Percentiles rank a stretch among this genome's conserved stretches.
Conservation (phyloP, 2,888 invertebrate species). For the Liopterus haemorrhoidalis region DNA sequence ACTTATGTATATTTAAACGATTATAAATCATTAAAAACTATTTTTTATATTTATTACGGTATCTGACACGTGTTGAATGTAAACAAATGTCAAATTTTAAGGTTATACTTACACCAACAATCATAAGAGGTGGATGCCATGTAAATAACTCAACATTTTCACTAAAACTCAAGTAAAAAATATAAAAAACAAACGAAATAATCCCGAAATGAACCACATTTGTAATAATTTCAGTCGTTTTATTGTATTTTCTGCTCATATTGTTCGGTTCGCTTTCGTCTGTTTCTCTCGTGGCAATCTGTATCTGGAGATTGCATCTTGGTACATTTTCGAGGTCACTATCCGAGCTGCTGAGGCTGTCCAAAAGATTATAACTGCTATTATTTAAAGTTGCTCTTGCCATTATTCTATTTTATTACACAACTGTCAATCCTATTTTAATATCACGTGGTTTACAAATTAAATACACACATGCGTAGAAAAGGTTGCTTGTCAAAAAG, state of each 20-base stretch:
- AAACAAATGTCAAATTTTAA: neutral
- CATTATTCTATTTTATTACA: no score
- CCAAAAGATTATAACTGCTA: no score
- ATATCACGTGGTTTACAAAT: no score
- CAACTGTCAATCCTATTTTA: no score
- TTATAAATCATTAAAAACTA: neutral
- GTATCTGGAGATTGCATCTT: neutral
- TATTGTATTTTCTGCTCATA: neutral
- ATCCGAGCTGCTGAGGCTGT: neutral
- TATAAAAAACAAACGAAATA: slow-evolving; percentile 16
- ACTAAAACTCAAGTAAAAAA: slow-evolving; percentile 19
- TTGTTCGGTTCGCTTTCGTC: slow-evolving; percentile 3
- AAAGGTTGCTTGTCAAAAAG: no score
- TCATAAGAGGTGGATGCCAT: slow-evolving; percentile 18
- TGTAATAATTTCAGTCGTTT: slow-evolving; percentile 11
- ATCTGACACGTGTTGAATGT: slow-evolving; percentile 4
- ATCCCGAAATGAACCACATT: slow-evolving; percentile 11
- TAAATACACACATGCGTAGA: no score
- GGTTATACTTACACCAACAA: slow-evolving; percentile 15
- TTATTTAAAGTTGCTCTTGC: no score
- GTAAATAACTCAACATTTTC: slow-evolving; percentile 19
- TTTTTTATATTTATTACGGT: neutral
- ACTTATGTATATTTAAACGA: no score
- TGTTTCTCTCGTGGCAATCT: neutral
- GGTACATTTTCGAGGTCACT: neutral